Percentiles rank a stretch among this genome's conserved stretches.
Conservation (phyloP, 2,888 invertebrate genomes). For the Pristionchus maxplancki region DNA sequence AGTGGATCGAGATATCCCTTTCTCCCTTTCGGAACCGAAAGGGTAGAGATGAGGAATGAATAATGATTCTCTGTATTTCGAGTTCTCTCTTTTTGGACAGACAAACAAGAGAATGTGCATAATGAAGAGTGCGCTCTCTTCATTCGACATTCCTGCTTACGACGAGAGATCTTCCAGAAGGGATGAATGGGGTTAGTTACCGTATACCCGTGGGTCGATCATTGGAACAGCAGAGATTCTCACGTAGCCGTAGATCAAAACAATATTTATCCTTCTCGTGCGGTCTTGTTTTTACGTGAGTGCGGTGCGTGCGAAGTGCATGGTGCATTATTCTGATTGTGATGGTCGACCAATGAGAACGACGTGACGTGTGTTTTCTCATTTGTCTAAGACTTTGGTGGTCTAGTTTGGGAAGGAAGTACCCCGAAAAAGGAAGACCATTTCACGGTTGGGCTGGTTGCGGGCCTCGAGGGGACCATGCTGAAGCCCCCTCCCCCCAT, state of each 20-base stretch:
- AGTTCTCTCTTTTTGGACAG: neutral
- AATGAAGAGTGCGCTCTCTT: neutral
- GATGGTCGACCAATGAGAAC: neutral
- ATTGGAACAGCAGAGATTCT: neutral
- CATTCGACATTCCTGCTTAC: neutral
- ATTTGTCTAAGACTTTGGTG: neutral
- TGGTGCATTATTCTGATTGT: conserved; percentile 24
- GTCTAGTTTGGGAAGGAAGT: neutral
- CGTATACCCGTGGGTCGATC: neutral
- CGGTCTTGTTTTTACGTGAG: neutral
- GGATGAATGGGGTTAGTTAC: neutral
- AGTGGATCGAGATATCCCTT: neutral
- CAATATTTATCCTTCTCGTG: neutral
- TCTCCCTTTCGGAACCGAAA: neutral
- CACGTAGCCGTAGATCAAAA: conserved; percentile 11
- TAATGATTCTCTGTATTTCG: neutral
- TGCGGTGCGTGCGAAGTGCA: conserved; percentile 29
- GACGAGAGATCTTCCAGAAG: neutral
- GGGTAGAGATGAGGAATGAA: neutral
- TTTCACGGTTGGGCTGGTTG: conserved; percentile 21
- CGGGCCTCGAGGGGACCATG: neutral
- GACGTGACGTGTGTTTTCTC: conserved; percentile 23
- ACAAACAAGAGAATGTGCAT: neutral
- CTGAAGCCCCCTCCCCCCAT: neutral
- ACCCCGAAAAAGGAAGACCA: neutral